Evolutionary conservation across 2,113 vertebrate species (phyloP).

Genomic region (Plecturocebus donacophilus): DNA sequence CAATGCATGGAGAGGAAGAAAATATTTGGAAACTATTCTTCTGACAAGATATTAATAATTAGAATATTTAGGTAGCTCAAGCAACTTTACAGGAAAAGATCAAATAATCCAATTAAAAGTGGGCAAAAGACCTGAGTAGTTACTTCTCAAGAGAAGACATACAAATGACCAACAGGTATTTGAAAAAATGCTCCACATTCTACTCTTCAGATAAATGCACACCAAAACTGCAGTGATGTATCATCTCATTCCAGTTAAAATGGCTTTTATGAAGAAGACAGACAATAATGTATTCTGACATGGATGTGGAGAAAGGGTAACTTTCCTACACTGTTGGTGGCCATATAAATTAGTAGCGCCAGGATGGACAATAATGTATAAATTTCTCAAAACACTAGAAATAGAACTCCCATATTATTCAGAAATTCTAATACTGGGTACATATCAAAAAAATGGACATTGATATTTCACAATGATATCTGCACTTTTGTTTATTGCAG

Average conservation of each 20-base stretch:
- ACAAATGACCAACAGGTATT: background rate
- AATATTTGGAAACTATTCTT: background rate
- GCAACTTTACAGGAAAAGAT: background rate
- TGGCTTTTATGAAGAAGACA: background rate
- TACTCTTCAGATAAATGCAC: background rate
- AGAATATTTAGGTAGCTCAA: background rate
- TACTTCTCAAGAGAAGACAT: background rate
- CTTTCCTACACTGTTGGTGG: background rate
- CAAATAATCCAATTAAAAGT: background rate
- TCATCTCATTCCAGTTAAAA: background rate
- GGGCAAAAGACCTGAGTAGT: background rate
- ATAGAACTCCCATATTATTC: background rate
- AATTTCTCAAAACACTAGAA: background rate
- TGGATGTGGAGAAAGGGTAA: background rate
- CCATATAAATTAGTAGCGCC: background rate
- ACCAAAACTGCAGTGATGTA: background rate
- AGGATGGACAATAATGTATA: background rate
- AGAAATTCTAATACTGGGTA: background rate
- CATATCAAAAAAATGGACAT: background rate
- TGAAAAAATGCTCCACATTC: background rate
- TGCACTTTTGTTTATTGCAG: background rate
- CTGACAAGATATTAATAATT: background rate
- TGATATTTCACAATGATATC: background rate
- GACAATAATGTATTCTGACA: background rate
- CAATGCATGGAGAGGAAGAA: background rate